Evolutionary conservation across 2,113 vertebrate genomes (phyloP).

Genomic region (Gavialis gangeticus): DNA sequence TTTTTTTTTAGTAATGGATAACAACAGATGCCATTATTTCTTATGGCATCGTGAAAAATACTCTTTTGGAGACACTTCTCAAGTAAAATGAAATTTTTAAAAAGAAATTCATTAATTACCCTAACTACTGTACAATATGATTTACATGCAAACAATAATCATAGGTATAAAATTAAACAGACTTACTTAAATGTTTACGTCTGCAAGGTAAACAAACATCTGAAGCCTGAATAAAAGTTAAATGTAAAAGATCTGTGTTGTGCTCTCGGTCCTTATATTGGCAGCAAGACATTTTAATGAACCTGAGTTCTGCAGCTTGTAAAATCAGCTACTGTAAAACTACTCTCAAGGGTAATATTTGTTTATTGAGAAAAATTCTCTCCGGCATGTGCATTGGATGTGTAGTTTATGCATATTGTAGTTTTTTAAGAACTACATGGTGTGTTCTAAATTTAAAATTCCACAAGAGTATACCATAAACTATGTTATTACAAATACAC

Average conservation of each 20-base stretch:
- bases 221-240: slow-evolving; percentile 19
- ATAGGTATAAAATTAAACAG: not conserved
- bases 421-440: rapidly evolving
- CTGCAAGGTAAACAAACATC: not conserved
- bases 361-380: not conserved
- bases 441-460: not conserved
- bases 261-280: slow-evolving; percentile 35
- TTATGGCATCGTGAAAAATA: rapidly evolving
- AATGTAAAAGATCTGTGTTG: not conserved
- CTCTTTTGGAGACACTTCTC: not conserved
- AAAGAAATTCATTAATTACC: not conserved
- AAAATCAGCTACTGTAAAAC: slow-evolving; percentile 23
- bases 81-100: not conserved
- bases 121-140: not conserved
- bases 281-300: slow-evolving; percentile 45
- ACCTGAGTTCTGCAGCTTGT: not conserved
- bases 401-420: not conserved
- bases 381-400: not conserved
- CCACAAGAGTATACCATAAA: not conserved
- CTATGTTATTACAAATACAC: not conserved
- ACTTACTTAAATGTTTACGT: not conserved
- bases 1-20: not conserved
- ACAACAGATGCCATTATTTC: not conserved
- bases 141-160: not conserved
- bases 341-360: not conserved